Evolutionary conservation across 2,797 vertebrate genomes (phyloP).

Genomic region (Coreius guichenoti): DNA sequence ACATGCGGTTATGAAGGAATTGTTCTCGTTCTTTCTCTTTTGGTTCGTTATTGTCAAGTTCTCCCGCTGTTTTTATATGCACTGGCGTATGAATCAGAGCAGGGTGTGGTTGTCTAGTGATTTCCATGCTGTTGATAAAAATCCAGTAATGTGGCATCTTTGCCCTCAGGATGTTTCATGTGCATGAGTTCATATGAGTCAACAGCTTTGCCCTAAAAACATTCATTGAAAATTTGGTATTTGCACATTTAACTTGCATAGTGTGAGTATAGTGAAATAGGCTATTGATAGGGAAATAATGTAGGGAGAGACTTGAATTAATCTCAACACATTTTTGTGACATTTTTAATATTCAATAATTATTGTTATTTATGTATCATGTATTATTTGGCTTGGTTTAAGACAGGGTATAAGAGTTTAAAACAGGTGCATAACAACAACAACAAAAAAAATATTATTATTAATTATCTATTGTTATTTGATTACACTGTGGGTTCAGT

Average conservation of each 20-base stretch:
- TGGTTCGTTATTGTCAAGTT: conserved; percentile 36
- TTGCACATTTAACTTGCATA: background rate
- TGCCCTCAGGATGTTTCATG: conserved; percentile 23
- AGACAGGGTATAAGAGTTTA: background rate
- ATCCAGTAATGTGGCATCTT: conserved; percentile 21
- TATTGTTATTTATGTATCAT: background rate
- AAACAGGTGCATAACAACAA: background rate
- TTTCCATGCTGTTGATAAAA: conserved; percentile 36
- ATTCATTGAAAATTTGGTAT: background rate
- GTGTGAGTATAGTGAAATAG: background rate
- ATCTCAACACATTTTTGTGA: background rate
- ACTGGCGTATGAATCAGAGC: conserved; percentile 13
- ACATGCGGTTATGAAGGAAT: conserved; percentile 24
- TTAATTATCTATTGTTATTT: background rate
- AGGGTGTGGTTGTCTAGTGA: conserved; percentile 44
- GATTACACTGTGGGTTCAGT: background rate
- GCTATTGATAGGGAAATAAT: background rate
- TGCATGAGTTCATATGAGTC: background rate
- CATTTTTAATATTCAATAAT: background rate
- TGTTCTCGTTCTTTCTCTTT: conserved; percentile 47
- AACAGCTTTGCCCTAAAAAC: conserved; percentile 3
- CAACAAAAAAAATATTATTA: background rate
- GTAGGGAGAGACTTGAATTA: background rate
- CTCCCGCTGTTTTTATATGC: conserved; percentile 12
- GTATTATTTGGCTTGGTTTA: background rate